phyloP scores from a whole-genome alignment of 2,888 invertebrate species.

The Epinotia nisella region DNA sequence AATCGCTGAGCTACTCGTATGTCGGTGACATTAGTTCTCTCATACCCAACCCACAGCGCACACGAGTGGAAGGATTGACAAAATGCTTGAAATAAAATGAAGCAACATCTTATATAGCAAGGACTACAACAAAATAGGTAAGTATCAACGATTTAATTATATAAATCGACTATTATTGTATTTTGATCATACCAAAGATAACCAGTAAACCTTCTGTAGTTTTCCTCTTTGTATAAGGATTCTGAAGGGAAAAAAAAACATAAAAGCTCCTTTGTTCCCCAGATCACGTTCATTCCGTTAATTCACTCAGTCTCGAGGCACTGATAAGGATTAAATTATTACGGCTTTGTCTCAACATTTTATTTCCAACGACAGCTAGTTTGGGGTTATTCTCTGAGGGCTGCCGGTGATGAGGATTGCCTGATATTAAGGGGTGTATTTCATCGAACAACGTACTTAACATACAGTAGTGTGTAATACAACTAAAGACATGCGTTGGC shows the following conservation, averaged over 20 bases:
- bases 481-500: no score
- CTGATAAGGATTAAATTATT: conserved; percentile 66
- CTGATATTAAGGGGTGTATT: not conserved
- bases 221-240: conserved; percentile 18
- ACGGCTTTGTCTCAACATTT: conserved; percentile 51
- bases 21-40: no score
- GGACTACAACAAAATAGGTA: no score
- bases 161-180: not conserved
- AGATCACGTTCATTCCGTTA: conserved; percentile 62
- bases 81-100: no score
- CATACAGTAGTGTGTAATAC: no score
- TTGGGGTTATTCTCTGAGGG: not conserved
- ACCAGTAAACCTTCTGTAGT: conserved; percentile 5
- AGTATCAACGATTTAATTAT: not conserved
- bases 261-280: conserved; percentile 31
- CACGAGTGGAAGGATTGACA: no score
- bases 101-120: no score
- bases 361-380: conserved; percentile 34
- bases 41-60: no score
- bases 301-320: conserved; percentile 59
- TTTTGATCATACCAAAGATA: not conserved
- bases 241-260: conserved; percentile 25
- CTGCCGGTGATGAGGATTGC: not conserved
- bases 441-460: no score
- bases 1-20: no score